Evolutionary conservation across 2,888 invertebrate species (phyloP), one percentile per base, ranked within the genome.

Genomic region (Lasiommata megera): DNA sequence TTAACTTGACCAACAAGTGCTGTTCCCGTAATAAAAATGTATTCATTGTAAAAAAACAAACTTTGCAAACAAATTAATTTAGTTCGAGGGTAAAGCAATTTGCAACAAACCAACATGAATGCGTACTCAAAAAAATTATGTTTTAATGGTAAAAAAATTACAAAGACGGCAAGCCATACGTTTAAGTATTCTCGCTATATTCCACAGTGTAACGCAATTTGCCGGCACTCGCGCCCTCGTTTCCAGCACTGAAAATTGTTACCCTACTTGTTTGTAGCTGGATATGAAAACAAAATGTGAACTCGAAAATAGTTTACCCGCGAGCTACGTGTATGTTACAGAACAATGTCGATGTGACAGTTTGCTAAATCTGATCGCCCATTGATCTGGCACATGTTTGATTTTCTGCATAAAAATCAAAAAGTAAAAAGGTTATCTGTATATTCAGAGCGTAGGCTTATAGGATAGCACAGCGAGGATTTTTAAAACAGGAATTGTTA

Each of bases 211-310:
- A 81, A 81, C 69, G 72, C 67, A 77, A 76, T 81, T 81, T 71
- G 70, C 69, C 70, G 72, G 72, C 64, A 63, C 63, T 64, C 68
- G 73, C 71, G 70, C 72, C 72, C 76, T 75, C 77, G 60, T 73
- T 77, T 76, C 72, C 72, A 73, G 76, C 75, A 72, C 72, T 73
- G 73, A 71, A 80, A 84, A 80, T 81, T 78, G 80, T 80, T 79
- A 73, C 76, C 70, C 69, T 67, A 66, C 68, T 60, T 50, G 47
- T 55, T 50, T 54, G 53, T 61, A 47, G 56, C 44, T 48, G 55
- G 55, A 56, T 54, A 50, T 58, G 48, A 41, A 60, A 40, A 53
- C 44, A 36, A 40, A 54, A 14, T 51, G 40, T 28, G 40, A 56
- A 36, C 29, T 38, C 17, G 14, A 37, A 38, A 50, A 50, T 23